These are phyloP conservation scores for Cyprinella venusta DNA, from an alignment of 2,797 vertebrate species.

Conservation along the genomic window DNA sequence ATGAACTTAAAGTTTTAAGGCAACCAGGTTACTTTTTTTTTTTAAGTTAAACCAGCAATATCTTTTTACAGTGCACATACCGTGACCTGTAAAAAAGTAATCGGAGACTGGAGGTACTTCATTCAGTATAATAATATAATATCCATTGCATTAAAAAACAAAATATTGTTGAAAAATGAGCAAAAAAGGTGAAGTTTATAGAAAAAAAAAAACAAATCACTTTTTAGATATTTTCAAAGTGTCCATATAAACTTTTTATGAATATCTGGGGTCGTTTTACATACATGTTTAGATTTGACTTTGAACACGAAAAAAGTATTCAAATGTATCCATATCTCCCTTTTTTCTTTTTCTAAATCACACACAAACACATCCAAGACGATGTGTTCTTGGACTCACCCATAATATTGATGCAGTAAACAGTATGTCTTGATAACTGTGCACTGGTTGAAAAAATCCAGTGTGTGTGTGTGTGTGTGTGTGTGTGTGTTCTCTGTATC, in stretches of 20 bases:
- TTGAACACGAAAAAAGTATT: background rate
- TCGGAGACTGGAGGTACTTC: background rate
- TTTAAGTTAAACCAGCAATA: too few relatives aligned
- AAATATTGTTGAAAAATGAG: too few relatives aligned
- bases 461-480: slow-evolving; percentile 39
- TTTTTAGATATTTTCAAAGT: background rate
- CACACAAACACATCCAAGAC: slow-evolving; percentile 32
- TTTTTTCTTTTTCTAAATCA: slow-evolving; percentile 22
- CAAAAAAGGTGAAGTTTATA: background rate
- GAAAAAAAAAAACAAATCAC: background rate
- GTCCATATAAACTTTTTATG: background rate
- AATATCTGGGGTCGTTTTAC: background rate
- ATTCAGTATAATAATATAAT: background rate
- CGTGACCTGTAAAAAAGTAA: background rate
- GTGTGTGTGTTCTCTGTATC: slow-evolving; percentile 8
- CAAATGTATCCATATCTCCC: slow-evolving; percentile 35
- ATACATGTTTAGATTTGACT: background rate
- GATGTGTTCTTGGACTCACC: slow-evolving; percentile 63
- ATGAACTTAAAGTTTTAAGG: too few relatives aligned
- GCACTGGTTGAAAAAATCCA: slow-evolving; percentile 35
- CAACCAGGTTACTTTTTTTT: too few relatives aligned
- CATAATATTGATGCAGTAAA: slow-evolving; percentile 84
- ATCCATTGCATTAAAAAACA: background rate
- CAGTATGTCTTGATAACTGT: slow-evolving; percentile 67
- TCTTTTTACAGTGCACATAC: too few relatives aligned